phyloP scores from a whole-genome alignment of 1,140 invertebrate genomes.

The Platyscapa corneri region DNA sequence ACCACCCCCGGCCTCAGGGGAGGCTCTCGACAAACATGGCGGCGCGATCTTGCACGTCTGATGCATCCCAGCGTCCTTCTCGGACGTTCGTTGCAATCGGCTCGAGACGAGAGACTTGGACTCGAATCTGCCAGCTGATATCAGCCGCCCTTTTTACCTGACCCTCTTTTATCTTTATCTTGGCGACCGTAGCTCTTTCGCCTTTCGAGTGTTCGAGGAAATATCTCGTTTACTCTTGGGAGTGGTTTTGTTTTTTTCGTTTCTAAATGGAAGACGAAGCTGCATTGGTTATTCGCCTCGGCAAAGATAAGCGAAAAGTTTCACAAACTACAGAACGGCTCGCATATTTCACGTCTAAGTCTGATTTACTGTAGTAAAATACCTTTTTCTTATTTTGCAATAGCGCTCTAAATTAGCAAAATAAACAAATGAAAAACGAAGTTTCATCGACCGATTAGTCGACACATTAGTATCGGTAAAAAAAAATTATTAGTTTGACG shows the following conservation, averaged over 20 bases:
- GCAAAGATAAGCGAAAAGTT: background rate
- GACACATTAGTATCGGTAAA: too few relatives aligned
- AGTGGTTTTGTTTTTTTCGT: background rate
- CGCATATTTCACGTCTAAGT: too few relatives aligned
- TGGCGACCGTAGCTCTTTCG: too few relatives aligned
- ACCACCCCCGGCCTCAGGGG: background rate
- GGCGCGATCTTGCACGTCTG: background rate
- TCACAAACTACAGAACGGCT: background rate
- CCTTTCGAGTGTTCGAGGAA: background rate
- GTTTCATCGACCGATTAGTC: too few relatives aligned
- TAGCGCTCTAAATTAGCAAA: background rate
- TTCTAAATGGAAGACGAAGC: background rate
- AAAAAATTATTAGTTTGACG: too few relatives aligned
- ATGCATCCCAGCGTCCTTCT: background rate
- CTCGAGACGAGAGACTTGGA: too few relatives aligned
- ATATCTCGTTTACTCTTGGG: background rate
- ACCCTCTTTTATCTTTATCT: background rate
- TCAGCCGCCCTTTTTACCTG: too few relatives aligned
- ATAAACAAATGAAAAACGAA: too few relatives aligned
- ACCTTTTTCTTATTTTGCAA: too few relatives aligned
- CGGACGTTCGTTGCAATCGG: too few relatives aligned
- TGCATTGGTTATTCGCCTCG: background rate
- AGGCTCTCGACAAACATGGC: constrained; percentile 4
- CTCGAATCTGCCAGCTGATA: constrained; percentile 5
- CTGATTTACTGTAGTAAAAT: too few relatives aligned